phyloP scores from a whole-genome alignment of 2,113 vertebrate species.

The Fregata magnificens region DNA sequence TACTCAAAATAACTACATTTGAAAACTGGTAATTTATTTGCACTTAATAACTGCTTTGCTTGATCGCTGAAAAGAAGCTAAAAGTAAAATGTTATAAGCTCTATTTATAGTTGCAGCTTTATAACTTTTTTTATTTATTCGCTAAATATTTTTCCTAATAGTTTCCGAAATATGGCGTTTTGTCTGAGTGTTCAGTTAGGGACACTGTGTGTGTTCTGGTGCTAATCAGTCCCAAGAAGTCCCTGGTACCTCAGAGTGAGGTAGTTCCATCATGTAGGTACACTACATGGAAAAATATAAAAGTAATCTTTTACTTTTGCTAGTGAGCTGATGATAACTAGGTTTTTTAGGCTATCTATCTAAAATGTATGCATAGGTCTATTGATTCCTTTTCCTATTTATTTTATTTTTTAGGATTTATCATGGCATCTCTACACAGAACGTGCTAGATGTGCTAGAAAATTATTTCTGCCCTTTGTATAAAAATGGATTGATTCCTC shows the following conservation, averaged over 20 bases:
- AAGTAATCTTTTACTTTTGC: not conserved
- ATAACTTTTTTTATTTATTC: constrained; percentile 13
- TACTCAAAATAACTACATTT: constrained; percentile 50
- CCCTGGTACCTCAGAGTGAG: not conserved
- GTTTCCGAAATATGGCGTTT: constrained; percentile 2
- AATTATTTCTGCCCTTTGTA: not conserved
- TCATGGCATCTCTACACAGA: not conserved
- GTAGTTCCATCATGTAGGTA: not conserved
- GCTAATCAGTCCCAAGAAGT: not conserved
- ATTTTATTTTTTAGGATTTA: not conserved
- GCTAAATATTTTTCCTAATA: not conserved
- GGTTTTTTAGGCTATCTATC: not conserved
- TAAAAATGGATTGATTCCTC: constrained; percentile 14
- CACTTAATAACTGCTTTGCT: constrained; percentile 51
- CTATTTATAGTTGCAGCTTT: constrained; percentile 11
- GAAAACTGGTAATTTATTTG: constrained; percentile 44
- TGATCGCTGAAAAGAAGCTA: constrained; percentile 13
- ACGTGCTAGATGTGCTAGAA: not conserved
- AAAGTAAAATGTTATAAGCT: constrained; percentile 19
- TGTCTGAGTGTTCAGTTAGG: not conserved
- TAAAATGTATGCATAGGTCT: not conserved
- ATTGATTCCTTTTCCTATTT: not conserved
- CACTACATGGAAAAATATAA: not conserved
- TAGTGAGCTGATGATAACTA: not conserved
- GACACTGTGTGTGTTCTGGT: not conserved